A percentile compares a stretch with the other conserved stretches of the same genome.
phyloP scores from a whole-genome alignment of 2,797 vertebrate genomes.

The Cossypha niveicapilla region DNA sequence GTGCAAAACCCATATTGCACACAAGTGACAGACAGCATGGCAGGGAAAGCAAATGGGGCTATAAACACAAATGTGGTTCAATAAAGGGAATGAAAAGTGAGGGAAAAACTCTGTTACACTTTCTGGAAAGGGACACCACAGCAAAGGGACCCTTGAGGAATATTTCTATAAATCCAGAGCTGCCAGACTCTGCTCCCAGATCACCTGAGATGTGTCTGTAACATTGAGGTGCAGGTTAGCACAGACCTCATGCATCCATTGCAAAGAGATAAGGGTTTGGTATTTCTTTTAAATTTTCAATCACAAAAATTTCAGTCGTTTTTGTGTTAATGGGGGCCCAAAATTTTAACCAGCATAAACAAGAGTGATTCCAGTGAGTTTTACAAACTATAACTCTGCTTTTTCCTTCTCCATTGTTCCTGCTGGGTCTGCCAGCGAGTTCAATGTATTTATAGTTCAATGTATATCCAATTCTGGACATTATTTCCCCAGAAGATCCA shows the following conservation, averaged over 20 bases:
- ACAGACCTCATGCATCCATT: background rate
- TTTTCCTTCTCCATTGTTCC: background rate
- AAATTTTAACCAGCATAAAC: background rate
- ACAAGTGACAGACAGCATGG: conserved; percentile 4
- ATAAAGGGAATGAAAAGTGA: background rate
- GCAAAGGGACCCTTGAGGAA: background rate
- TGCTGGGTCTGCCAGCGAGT: background rate
- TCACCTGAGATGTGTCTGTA: background rate
- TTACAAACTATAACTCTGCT: background rate
- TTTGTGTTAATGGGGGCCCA: background rate
- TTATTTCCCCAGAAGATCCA: background rate
- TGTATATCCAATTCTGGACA: background rate
- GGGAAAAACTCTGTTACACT: background rate
- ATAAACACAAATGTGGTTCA: background rate
- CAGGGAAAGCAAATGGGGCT: conserved; percentile 11
- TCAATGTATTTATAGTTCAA: background rate
- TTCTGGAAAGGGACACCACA: background rate
- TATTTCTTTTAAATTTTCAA: background rate
- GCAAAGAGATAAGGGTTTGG: background rate
- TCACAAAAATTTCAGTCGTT: background rate
- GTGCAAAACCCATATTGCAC: conserved; percentile 18
- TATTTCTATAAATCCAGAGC: background rate
- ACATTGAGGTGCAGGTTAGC: background rate
- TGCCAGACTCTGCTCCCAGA: background rate
- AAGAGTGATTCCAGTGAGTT: background rate